These are phyloP conservation scores for Oryzias celebensis DNA, from an alignment of 2,113 vertebrate genomes.

Conservation along the genomic window DNA sequence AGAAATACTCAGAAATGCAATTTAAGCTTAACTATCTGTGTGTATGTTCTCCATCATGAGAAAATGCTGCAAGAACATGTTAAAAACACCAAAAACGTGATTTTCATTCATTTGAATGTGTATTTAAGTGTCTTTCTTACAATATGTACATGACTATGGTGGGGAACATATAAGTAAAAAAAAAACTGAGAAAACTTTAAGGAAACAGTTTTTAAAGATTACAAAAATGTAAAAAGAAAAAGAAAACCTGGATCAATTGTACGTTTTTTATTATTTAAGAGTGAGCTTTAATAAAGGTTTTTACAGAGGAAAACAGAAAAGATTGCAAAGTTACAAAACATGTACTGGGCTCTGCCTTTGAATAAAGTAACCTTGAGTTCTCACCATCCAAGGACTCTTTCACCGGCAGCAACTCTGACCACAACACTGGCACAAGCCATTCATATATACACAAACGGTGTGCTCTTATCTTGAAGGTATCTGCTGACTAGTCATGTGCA, in stretches of 20 bases:
- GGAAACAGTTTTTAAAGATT: too few species aligned
- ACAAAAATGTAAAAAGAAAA: background rate
- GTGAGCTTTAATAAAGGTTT: background rate
- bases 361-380: background rate
- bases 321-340: conserved; percentile 45
- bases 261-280: conserved; percentile 5
- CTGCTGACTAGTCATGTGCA: conserved; percentile 59
- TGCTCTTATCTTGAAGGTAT: conserved; percentile 65
- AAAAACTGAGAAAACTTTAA: too few species aligned
- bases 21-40: too few species aligned
- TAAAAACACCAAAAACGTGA: too few species aligned
- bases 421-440: conserved; percentile 16
- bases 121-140: too few species aligned
- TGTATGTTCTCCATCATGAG: too few species aligned
- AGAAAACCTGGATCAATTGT: too few species aligned
- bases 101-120: too few species aligned
- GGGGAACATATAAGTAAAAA: too few species aligned
- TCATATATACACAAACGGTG: conserved; percentile 46
- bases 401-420: conserved; percentile 10
- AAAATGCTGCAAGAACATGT: too few species aligned
- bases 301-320: conserved; percentile 32
- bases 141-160: too few species aligned
- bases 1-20: too few species aligned
- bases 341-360: conserved; percentile 17
- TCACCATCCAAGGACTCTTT: conserved; percentile 7